A percentile compares a stretch with the other conserved stretches of the same genome.
phyloP scores from a whole-genome alignment of 2,888 invertebrate species.

The Cosmia trapezina region DNA sequence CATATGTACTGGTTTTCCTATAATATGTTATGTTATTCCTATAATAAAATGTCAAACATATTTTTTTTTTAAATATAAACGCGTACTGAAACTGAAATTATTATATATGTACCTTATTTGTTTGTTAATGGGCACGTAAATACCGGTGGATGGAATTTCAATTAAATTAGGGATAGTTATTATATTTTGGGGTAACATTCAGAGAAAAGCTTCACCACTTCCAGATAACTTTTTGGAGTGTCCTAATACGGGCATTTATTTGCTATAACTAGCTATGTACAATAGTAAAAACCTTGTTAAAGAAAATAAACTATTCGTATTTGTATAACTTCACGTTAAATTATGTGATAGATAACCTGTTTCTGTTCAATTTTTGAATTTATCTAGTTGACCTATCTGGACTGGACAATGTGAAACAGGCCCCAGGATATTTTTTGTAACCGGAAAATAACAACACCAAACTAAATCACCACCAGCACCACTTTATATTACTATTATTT shows the following conservation, averaged over 20 bases:
- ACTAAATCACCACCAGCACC: neutral
- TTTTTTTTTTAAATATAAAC: neutral
- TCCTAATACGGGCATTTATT: too few species aligned
- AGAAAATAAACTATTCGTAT: too few species aligned
- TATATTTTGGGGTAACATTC: neutral
- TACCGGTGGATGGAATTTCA: neutral
- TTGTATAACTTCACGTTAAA: neutral
- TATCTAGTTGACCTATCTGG: neutral
- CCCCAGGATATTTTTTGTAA: neutral
- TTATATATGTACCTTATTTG: neutral
- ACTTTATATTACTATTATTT: neutral
- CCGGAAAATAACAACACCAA: neutral
- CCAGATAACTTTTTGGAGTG: neutral
- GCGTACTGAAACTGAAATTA: neutral
- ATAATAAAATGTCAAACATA: neutral
- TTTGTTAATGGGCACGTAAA: neutral
- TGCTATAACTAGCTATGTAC: too few species aligned
- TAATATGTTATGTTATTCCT: conserved; percentile 9
- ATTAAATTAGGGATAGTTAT: neutral
- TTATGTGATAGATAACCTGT: neutral
- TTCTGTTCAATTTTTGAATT: neutral
- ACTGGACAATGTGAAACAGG: too few species aligned
- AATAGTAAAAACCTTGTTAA: too few species aligned
- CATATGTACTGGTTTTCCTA: conserved; percentile 10
- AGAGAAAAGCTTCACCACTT: neutral